Percentiles rank a stretch among this genome's conserved stretches.
Conservation (phyloP, 2,888 invertebrate species). For the Orthosia cruda region DNA sequence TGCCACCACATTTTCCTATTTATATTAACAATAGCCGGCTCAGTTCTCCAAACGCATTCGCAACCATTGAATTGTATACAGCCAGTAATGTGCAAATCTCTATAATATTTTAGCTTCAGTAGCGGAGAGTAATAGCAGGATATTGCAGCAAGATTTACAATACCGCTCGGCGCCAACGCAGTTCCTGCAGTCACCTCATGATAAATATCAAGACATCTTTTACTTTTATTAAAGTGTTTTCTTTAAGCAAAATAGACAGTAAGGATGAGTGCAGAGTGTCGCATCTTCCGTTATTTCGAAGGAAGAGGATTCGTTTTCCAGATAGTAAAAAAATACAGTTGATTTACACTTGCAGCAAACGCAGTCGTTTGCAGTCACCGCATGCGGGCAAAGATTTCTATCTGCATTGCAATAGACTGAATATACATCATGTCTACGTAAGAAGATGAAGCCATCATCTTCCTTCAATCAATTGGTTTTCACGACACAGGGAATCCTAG, state of each 20-base stretch:
- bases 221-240: constrained; percentile 57
- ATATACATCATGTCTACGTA: neutral
- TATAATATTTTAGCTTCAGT: constrained; percentile 64
- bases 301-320: too few species aligned
- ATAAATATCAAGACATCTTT: constrained; percentile 56
- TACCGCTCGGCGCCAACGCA: constrained; percentile 55
- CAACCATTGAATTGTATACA: constrained; percentile 51
- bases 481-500: too few species aligned
- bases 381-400: neutral
- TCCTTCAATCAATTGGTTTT: neutral
- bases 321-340: neutral
- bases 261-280: neutral
- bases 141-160: constrained; percentile 67
- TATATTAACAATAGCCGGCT: constrained; percentile 45
- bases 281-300: neutral
- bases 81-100: constrained; percentile 61
- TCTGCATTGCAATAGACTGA: too few species aligned
- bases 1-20: constrained; percentile 35
- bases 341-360: neutral
- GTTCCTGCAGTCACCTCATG: constrained; percentile 39
- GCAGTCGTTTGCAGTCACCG: neutral
- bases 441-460: neutral
- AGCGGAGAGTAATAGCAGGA: constrained; percentile 66
- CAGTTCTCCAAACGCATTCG: constrained; percentile 44
- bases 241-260: constrained; percentile 26